A percentile compares a stretch with the other conserved stretches of the same genome.
Evolutionary conservation across 2,888 invertebrate genomes (phyloP).

Genomic region (Agrochola lychnidis): DNA sequence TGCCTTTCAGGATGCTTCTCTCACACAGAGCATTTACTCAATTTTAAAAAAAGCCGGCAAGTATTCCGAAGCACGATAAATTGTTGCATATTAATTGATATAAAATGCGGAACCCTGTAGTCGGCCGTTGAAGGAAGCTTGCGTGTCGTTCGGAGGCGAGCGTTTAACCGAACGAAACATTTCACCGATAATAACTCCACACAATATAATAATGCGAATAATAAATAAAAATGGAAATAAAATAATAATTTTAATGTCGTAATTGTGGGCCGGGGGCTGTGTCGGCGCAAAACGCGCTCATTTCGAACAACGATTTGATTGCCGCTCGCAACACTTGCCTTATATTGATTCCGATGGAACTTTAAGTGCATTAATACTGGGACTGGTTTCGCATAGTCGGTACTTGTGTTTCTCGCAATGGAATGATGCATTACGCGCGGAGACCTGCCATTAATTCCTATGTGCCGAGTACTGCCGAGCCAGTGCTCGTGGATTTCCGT

Average conservation of each 20-base stretch:
- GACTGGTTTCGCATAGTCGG: conserved; percentile 76
- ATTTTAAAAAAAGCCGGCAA: conserved; percentile 30
- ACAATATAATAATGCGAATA: conserved; percentile 91
- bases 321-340: conserved; percentile 76
- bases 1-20: conserved; percentile 18
- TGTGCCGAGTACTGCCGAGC: conserved; percentile 46
- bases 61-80: conserved; percentile 40
- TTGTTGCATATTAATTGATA: conserved; percentile 53
- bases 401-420: conserved; percentile 55
- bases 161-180: conserved; percentile 91
- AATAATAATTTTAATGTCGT: conserved; percentile 91
- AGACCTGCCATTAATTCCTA: conserved; percentile 57
- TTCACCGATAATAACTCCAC: conserved; percentile 91
- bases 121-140: conserved; percentile 77
- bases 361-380: conserved; percentile 75
- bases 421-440: conserved; percentile 60
- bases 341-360: conserved; percentile 84
- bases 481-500: conserved; percentile 58
- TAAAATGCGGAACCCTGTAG: conserved; percentile 78
- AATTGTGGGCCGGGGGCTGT: conserved; percentile 87
- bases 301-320: conserved; percentile 84
- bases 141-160: conserved; percentile 84
- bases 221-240: conserved; percentile 91
- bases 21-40: conserved; percentile 13
- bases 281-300: conserved; percentile 81